phyloP scores from a whole-genome alignment of 2,797 vertebrate genomes.

The Mormyrus proboscirostris region DNA sequence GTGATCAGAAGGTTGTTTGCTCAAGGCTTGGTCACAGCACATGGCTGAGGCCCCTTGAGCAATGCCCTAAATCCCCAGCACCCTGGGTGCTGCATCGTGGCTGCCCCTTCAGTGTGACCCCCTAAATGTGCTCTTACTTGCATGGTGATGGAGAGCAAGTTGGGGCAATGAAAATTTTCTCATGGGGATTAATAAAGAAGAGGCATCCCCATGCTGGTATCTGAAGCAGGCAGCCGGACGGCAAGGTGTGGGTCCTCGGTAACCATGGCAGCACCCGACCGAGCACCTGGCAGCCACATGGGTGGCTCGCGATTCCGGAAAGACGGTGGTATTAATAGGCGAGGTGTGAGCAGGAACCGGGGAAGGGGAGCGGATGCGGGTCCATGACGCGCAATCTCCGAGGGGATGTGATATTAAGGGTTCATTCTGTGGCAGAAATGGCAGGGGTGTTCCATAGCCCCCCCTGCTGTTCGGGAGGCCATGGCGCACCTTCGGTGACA shows the following conservation, averaged over 20 bases:
- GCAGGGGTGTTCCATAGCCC: neutral
- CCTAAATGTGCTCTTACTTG: neutral
- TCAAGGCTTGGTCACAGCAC: neutral
- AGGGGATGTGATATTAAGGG: constrained; percentile 11
- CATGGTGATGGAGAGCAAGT: neutral
- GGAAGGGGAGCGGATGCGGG: neutral
- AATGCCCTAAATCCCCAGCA: neutral
- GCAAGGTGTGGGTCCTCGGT: constrained; percentile 36
- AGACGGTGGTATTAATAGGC: constrained; percentile 21
- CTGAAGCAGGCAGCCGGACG: constrained; percentile 27
- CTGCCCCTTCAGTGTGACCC: neutral
- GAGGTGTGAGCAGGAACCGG: neutral
- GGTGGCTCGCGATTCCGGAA: constrained; percentile 34
- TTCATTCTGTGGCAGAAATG: neutral
- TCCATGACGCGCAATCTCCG: neutral
- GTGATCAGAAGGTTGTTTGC: neutral
- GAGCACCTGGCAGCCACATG: constrained; percentile 41
- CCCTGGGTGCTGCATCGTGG: neutral
- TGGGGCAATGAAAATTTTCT: neutral
- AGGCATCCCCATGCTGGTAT: constrained; percentile 23
- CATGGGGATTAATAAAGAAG: constrained; percentile 11
- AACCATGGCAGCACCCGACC: constrained; percentile 35
- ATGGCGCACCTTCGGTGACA: neutral
- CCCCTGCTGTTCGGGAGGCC: neutral
- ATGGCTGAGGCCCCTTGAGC: neutral